Base-by-base conservation (phyloP, 2,888 invertebrate species). In the Epistrophe eligans region DNA sequence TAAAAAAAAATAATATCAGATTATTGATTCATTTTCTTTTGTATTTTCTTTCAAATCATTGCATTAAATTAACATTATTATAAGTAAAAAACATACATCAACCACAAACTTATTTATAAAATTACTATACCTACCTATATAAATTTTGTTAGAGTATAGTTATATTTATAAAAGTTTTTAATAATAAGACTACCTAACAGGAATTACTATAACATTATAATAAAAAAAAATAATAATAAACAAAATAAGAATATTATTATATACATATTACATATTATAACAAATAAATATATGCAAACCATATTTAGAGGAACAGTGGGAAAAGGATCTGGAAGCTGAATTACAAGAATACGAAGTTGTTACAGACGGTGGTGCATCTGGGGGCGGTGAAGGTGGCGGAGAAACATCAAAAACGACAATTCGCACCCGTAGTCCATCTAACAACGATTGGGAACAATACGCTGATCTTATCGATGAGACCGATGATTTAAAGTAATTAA, bases 261-360 rank as follows among this genome's bases (percentile, higher is more conserved):
- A 71, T 66, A 80, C 32, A 64, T 17, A 64, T 8, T 43, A 73
- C 24, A 24, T 62, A 62, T 43, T 45, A 58, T 17, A 79, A 77
- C 45, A 77, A 88, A 88, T 84, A 88, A 84, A 88, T 79, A 88
- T 67, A 88, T 88, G 80, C 40, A 52, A 88, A 88, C 48, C 76
- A 84, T 88, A 79, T 87, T 73, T 93, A 94, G 94, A 96, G 96
- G 97, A 97, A 93, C 98, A 98, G 94, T 98, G 98, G 98, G 99
- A 99, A 94, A 97, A 97, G 92, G 98, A 99, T 93, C 94, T 99
- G 91, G 98, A 98, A 92, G 98, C 98, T 67, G 98, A 99, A 93
- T 95, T 99, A 90, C 97, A 98, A 93, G 98, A 98, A 92, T 99
- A 97, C 93, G 98, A 99, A 93, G 97, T 98, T 90, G 97, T 98